These are phyloP conservation scores for Tribolium madens DNA, from an alignment of 1,140 invertebrate genomes.

Conservation along the genomic window DNA sequence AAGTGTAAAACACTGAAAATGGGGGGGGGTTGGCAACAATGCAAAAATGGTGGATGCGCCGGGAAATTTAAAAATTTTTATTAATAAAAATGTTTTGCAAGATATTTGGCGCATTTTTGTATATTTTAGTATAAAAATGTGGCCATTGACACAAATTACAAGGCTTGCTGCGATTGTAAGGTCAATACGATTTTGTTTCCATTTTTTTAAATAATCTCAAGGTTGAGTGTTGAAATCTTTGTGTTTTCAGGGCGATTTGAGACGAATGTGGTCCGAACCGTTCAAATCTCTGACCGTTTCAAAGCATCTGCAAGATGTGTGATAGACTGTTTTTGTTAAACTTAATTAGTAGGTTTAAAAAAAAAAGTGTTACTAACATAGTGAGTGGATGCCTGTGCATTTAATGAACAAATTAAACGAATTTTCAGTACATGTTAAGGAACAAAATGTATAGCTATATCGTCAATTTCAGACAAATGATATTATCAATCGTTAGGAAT, in stretches of 20 bases:
- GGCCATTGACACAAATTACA: too few species aligned
- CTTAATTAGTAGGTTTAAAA: conserved; percentile 27
- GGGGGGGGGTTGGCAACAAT: background rate
- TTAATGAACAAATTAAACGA: conserved; percentile 37
- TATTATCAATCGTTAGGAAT: conserved; percentile 26
- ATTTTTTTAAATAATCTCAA: background rate
- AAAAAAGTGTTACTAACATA: conserved; percentile 29
- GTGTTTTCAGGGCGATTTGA: conserved; percentile 84
- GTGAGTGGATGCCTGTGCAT: conserved; percentile 36
- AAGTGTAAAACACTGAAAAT: too few species aligned
- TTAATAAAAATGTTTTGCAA: too few species aligned
- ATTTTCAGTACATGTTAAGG: conserved; percentile 35
- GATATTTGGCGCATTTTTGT: too few species aligned
- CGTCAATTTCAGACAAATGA: conserved; percentile 36
- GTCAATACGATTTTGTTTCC: background rate
- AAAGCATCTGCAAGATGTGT: conserved; percentile 80
- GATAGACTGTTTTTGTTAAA: conserved; percentile 62
- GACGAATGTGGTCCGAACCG: conserved; percentile 98
- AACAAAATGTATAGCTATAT: conserved; percentile 35
- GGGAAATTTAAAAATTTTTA: background rate
- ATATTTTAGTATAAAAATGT: too few species aligned
- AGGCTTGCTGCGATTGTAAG: too few species aligned
- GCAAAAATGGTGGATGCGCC: background rate
- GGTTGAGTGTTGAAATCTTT: background rate
- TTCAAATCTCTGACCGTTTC: conserved; percentile 85